Conservation (phyloP, 2,888 invertebrate genomes). For the Ormyrus pomaceus region DNA sequence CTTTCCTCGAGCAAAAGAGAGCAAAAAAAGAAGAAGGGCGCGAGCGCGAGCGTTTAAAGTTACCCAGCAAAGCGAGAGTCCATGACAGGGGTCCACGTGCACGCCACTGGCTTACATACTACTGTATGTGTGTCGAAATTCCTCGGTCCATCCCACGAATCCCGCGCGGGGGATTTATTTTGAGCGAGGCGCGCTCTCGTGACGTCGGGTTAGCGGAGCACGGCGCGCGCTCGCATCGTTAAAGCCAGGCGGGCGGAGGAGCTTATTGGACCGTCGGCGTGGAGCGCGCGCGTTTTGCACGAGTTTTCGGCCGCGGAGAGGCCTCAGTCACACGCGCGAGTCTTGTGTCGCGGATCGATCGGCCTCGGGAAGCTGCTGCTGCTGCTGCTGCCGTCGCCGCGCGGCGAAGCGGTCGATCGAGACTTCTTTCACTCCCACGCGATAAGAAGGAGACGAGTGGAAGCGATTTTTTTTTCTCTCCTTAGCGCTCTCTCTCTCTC, state of each 20-base stretch:
- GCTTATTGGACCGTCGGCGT: neutral
- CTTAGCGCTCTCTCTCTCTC: no score
- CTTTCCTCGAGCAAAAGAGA: neutral
- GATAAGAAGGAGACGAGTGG: constrained; percentile 8
- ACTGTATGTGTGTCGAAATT: constrained; percentile 51
- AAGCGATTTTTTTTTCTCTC: neutral
- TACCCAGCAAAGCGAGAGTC: constrained; percentile 57
- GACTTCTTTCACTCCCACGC: neutral
- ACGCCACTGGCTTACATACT: constrained; percentile 63
- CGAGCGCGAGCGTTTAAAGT: neutral
- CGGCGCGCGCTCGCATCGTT: constrained; percentile 21
- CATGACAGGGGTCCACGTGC: constrained; percentile 69
- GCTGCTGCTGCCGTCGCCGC: neutral
- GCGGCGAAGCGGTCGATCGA: constrained; percentile 15
- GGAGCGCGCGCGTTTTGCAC: constrained; percentile 8
- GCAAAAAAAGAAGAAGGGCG: neutral
- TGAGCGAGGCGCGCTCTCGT: constrained; percentile 63
- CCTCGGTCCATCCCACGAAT: constrained; percentile 64
- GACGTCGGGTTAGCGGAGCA: constrained; percentile 64
- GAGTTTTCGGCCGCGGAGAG: neutral
- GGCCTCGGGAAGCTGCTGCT: neutral
- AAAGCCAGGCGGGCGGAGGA: constrained; percentile 3
- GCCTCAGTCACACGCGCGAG: constrained; percentile 60
- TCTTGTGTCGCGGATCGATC: constrained; percentile 43
- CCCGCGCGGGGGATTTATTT: constrained; percentile 71